Evolutionary conservation across 2,797 vertebrate genomes (phyloP), one percentile per base, ranked within the genome.

Genomic region (Sylvia borin): DNA sequence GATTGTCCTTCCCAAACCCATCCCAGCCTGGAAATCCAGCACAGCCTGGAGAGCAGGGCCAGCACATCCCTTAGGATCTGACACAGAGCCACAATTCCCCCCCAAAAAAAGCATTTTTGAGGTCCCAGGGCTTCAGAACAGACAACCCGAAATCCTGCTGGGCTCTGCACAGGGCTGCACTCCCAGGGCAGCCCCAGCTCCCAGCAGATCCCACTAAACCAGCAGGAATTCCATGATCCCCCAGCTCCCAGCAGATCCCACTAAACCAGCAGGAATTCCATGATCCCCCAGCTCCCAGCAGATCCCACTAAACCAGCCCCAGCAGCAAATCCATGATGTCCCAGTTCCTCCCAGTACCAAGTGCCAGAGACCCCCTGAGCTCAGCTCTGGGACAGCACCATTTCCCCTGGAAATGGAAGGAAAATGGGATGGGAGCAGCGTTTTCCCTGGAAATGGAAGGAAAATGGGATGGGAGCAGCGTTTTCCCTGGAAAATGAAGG

Each of bases 401-500:
- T 13, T 0, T 21, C 16, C 70, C 32, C 31, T 27, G 13, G 40
- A 17, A 51, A 31, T 2, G 0, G 1, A 6, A 50, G 26, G 18
- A 29, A 16, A 36, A 36, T 6, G 25, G 64, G 64, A 32, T n/a
- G 31, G 62, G 61, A 32, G 29, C 60, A 62, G 16, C 18, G 17
- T 18, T 0, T 36, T 38, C 61, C 61, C 40, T 12, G 31, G 40
- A 24, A 42, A 15, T 1, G 2, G 1, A 24, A 31, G 32, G 36
- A 9, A 12, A 68, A 50, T 0, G 21, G 68, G 26, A 6, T 10
- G 13, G 57, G 29, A 43, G 29, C 61, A 62, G 16, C 18, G 17
- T 18, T 0, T 36, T 38, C 61, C 61, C 40, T 17, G 31, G 40
- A 24, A 42, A 15, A 0, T 2, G 1, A 24, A 31, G 40, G 36